A percentile compares a stretch with the other conserved stretches of the same genome.
These are phyloP conservation scores for Zaprionus obscuricornis DNA, from an alignment of 2,888 invertebrate genomes.

Conservation along the genomic window DNA sequence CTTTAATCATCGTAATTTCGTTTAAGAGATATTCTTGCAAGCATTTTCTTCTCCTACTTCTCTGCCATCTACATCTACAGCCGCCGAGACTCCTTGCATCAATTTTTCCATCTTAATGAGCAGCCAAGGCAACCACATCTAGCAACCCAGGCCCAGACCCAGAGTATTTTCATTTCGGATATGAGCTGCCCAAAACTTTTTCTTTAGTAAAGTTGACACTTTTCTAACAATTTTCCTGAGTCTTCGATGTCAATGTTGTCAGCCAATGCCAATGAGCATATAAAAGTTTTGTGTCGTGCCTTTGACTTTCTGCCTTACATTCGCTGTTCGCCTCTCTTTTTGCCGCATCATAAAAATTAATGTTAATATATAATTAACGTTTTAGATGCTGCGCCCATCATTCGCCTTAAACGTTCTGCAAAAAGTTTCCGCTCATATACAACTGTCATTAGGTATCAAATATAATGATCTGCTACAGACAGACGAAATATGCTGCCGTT, in stretches of 20 bases:
- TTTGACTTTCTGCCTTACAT: background rate
- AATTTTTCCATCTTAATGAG: constrained; percentile 29
- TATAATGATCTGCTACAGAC: constrained; percentile 10
- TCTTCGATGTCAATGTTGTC: constrained; percentile 37
- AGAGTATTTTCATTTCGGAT: too few relatives aligned
- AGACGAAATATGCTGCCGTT: too few relatives aligned
- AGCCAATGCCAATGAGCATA: constrained; percentile 13
- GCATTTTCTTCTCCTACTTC: background rate
- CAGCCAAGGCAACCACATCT: background rate
- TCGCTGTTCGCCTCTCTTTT: background rate
- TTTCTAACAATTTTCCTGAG: constrained; percentile 21
- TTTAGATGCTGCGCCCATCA: constrained; percentile 21
- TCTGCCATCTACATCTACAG: too few relatives aligned
- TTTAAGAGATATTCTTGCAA: constrained; percentile 33
- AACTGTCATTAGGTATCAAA: constrained; percentile 40
- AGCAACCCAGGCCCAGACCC: too few relatives aligned
- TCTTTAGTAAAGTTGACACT: constrained; percentile 23
- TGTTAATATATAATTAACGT: constrained; percentile 48
- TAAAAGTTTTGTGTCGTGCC: constrained; percentile 9
- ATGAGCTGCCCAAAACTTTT: background rate
- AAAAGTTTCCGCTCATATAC: constrained; percentile 28
- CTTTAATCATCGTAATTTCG: constrained; percentile 56
- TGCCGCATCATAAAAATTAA: constrained; percentile 38
- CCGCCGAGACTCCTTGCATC: background rate
- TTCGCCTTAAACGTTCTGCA: constrained; percentile 16